Base-by-base conservation (phyloP, 1,140 invertebrate species). In the Pentalonia nigronervosa region DNA sequence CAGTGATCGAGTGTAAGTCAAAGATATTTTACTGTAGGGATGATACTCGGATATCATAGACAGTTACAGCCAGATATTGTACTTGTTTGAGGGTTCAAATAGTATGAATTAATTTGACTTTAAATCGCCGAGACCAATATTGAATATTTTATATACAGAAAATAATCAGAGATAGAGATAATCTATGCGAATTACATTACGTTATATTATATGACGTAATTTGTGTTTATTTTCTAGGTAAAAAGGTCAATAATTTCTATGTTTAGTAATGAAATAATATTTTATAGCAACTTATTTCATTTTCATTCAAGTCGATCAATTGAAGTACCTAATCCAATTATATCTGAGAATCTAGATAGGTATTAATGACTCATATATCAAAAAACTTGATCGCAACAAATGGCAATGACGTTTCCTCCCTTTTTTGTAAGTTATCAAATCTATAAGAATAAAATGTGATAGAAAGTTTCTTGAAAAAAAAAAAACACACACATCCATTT, bases 351-450 rank as follows among this genome's bases (percentile, higher is more conserved):
- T 53, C 20, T n/a, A 9, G n/a, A 50, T 34, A n/a, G 87, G 50
- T 88, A 88, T 36, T 48, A 50, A 88, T 50, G 47, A 25, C 14
- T 53, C 48, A 23, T 36, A 88, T 53, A 88, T 88, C 87, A 88
- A 50, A 20, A 50, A n/a, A 88, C 87, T 88, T 88, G 87, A 53
- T 88, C 87, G 47, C 47, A 34, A 88, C 30, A 88, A 88, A 88
- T 88, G 87, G n/a, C 8, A 21, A 48, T 2, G 30, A 50, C 20
- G 25, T 0, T 21, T 50, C 21, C 47, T 45, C 20, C 0, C 23
- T n/a, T 50, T 50, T 88, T 88, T 88, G 53, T 11, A 21, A 50
- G 47, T 34, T 23, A n/a, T 88, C 20, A 48, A 20, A 50, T n/a
- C 3, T 67, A n/a, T n/a, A 50, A 48, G n/a, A n/a, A 53, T 50